These are phyloP conservation scores for Ptychadena robeensis DNA, from an alignment of 2,797 vertebrate species.

Conservation along the genomic window DNA sequence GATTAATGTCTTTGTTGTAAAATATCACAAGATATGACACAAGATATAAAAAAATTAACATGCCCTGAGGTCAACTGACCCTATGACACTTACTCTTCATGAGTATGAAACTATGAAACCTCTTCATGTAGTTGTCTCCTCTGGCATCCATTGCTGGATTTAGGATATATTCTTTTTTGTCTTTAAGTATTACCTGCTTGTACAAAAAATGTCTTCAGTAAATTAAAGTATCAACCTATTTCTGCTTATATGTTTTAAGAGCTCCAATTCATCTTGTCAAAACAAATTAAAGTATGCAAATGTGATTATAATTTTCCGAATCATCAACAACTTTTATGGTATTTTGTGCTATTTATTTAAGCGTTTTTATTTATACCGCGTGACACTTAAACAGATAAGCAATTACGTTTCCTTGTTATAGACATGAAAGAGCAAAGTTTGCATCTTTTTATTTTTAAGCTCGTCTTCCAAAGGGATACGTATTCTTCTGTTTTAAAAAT, in stretches of 20 bases:
- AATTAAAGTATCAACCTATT: background rate
- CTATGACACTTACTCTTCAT: too few species aligned
- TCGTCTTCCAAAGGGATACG: constrained; percentile 21
- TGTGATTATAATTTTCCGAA: constrained; percentile 26
- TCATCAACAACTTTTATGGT: constrained; percentile 29
- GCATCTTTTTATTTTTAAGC: constrained; percentile 25
- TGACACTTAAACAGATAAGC: constrained; percentile 38
- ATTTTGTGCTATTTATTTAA: constrained; percentile 21
- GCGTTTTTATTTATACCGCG: constrained; percentile 22
- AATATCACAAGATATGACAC: too few species aligned
- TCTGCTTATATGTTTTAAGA: constrained; percentile 32
- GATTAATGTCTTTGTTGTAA: too few species aligned
- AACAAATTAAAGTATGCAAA: constrained; percentile 32
- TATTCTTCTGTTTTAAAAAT: constrained; percentile 38
- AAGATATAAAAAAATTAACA: too few species aligned
- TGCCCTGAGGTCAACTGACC: too few species aligned
- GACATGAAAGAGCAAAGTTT: constrained; percentile 40
- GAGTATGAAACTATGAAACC: too few species aligned
- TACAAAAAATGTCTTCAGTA: background rate
- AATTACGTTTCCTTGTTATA: constrained; percentile 40
- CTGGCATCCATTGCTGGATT: too few species aligned
- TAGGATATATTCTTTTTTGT: too few species aligned
- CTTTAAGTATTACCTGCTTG: background rate
- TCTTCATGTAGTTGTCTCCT: too few species aligned
- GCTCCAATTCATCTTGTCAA: constrained; percentile 40